Base-by-base conservation (phyloP, 1,140 invertebrate species). In the Apis florea region DNA sequence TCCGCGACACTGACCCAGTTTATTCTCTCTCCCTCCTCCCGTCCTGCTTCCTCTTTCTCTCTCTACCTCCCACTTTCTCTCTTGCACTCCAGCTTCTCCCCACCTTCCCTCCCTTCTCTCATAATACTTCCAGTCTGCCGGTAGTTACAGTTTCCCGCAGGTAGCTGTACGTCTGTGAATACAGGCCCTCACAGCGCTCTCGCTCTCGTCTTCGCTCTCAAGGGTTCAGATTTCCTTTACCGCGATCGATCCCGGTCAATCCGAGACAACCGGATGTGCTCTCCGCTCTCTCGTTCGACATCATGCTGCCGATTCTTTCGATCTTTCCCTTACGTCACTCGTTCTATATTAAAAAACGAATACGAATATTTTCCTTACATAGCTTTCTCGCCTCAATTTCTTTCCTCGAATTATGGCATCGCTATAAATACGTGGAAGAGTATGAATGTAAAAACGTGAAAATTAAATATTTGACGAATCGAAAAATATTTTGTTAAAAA, bases 1-100 rank as follows among this genome's bases (percentile, higher is more conserved):
- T 93, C 92, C 90, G 90, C 92, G 93, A 94, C 92, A 93, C 92
- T 93, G 93, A 94, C 93, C 93, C 92, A 93, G 92, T 93, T 93
- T 92, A 86, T 79, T 86, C 91, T 91, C 89, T 82, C 67, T 77
- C 78, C 70, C 47, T 51, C 73, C 73, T 67, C 51, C 15, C 82
- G 49, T 21, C 59, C 26, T 17, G 49, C 58, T 70, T 24, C 9
- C 80, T 79, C 82, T 59, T 76, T 76, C 85, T 85, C 76, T 85
- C 59, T 68, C 79, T 31, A 15, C 68, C 69, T 73, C 53, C 63
- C 73, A 72, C 70, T 11, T 58, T 67, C 59, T 83, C 69, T n/a
- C 40, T 58, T 61, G 21, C 78, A 47, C 51, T 15, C 59, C 40
- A 59, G n/a, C 21, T 31, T 5, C 21, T 31, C 9, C 19, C 71